Evolutionary conservation across 2,113 vertebrate species (phyloP), one percentile per base, ranked within the genome.

Genomic region (Pholis gunnellus): DNA sequence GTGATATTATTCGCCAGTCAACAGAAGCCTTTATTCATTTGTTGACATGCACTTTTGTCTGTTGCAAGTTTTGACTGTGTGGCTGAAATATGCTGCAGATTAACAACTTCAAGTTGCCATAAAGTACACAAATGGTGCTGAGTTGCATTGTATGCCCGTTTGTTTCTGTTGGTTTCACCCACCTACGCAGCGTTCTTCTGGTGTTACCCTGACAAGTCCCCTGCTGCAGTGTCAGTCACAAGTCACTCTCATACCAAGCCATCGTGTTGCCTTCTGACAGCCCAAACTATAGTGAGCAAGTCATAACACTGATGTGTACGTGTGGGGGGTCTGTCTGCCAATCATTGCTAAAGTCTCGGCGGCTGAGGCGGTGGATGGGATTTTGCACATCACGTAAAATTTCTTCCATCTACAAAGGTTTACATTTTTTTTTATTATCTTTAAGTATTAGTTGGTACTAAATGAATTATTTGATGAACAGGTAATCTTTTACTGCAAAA

Each of bases 141-240:
- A 17, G 63, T 65, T 61, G 74, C 42, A 73, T 82, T 80, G 86
- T 69, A 20, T 18, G 60, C 60, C 40, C 20, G 27, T 74, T 86
- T 86, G 70, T 82, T 79, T 83, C 66, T 65, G 44, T 69, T 68
- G 61, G 73, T 68, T 78, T 81, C 79, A 84, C 72, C 84, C 87
- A 86, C 90, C 92, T 84, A 91, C 89, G 50, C 66, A 17, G 40
- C 0, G 15, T 86, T 86, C 66, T 29, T 60, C 75, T 82, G 84
- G 77, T 86, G 80, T 91, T 91, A 87, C 70, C 87, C 91, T 91
- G 93, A 89, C 92, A 94, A 88, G 87, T 82, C 75, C 74, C 78
- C 65, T 74, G 81, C 84, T 82, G 81, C 68, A 64, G 78, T 89
- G 92, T 95, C 94, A 93, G 86, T 93, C 90, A 93, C 40, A 84